Base-by-base conservation (phyloP, 2,797 vertebrate species). In the Ambastaia sidthimunki region DNA sequence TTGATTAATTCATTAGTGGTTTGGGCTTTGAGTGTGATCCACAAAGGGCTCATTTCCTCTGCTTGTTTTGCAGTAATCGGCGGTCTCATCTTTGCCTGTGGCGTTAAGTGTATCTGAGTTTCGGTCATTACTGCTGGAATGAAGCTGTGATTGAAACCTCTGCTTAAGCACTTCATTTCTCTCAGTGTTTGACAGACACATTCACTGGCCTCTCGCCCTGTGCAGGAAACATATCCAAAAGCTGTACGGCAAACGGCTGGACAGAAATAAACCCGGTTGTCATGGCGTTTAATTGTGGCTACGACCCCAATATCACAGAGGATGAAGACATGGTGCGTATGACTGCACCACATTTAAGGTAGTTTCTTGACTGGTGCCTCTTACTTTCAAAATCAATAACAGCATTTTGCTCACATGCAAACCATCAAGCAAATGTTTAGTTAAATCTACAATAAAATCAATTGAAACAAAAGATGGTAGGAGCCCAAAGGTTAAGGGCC, bases 151-250 rank as follows among this genome's bases (percentile, higher is more conserved):
- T 76, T 44, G n/a, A 78, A 62, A 41, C n/a, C 31, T 65, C 16
- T 2, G 37, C 21, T 65, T 72, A 55, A 66, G 47, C 41, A 37
- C n/a, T 60, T 10, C 11, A 34, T 65, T 52, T 50, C 18, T 34
- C 59, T 74, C 41, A 3, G 4, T 50, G 62, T 52, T 71, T 71
- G 16, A 78, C 25, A 44, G 28, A 67, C 6, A 6, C 12, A n/a
- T 25, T 69, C 34, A 34, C 28, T 59, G 1, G 4, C 11, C 11
- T 74, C 74, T 82, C 54, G 12, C 31, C 4, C 15, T 60, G 48
- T 80, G 59, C 25, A 99, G 97, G 95, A 59, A 98, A 98, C 0
- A 91, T 98, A 87, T 96, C 94, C 73, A 96, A 95, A 87, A 94
- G 88, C 78, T 99, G 98, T 80, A 96, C 94, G 0, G 88, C 80